These are phyloP conservation scores for Brachionus angularis DNA, from an alignment of 1,140 invertebrate genomes.

Conservation along the genomic window DNA sequence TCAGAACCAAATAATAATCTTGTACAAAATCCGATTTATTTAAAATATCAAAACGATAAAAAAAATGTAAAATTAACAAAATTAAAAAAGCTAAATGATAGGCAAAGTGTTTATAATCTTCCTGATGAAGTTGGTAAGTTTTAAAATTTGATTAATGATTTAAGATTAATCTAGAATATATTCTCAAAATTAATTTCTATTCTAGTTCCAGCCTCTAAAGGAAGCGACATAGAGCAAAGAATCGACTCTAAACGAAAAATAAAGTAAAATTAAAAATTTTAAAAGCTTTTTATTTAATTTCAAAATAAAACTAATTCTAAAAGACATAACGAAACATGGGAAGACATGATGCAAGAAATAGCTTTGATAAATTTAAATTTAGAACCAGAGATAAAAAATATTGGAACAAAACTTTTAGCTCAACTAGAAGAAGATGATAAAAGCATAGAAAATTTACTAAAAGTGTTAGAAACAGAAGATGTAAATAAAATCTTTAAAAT, in stretches of 20 bases:
- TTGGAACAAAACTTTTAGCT: constrained; percentile 2
- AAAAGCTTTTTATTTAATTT: neutral
- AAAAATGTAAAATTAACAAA: neutral
- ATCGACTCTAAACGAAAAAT: constrained; percentile 26
- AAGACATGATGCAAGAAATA: constrained; percentile 38
- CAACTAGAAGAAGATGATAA: constrained; percentile 1
- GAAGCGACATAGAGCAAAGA: neutral
- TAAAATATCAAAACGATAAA: constrained; percentile 3
- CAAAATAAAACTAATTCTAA: neutral
- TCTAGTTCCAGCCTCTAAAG: neutral
- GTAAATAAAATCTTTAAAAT: neutral
- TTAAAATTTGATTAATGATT: too few relatives aligned
- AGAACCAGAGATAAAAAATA: constrained; percentile 18
- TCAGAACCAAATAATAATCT: constrained; percentile 1
- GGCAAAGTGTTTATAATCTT: constrained; percentile 8
- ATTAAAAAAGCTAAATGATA: neutral
- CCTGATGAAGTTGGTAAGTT: neutral
- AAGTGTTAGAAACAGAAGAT: constrained; percentile 8
- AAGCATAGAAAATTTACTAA: constrained; percentile 7
- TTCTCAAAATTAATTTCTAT: neutral
- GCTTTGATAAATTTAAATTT: constrained; percentile 24
- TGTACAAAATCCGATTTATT: constrained; percentile 27
- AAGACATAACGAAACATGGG: constrained; percentile 42
- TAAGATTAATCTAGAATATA: neutral
- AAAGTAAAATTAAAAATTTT: constrained; percentile 14